phyloP scores from a whole-genome alignment of 2,113 vertebrate species.

The Anguilla rostrata region DNA sequence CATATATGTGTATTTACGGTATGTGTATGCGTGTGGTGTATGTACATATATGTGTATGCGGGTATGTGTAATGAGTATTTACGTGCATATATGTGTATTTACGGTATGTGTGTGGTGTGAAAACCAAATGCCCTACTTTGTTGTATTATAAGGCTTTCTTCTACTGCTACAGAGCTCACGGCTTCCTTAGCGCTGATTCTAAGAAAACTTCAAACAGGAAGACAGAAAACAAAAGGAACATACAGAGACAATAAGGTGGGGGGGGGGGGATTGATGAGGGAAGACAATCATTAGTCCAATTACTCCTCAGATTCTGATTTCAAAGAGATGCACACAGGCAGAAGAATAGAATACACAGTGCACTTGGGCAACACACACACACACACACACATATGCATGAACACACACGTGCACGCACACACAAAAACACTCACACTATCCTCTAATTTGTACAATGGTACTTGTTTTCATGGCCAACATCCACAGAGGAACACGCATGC shows the following conservation, averaged over 20 bases:
- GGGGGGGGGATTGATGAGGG: too few species aligned
- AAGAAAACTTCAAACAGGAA: not conserved
- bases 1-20: not conserved
- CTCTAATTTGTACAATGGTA: too few species aligned
- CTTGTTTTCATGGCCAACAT: too few species aligned
- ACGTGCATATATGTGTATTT: not conserved
- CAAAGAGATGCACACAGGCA: not conserved
- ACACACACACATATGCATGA: not conserved
- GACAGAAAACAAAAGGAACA: not conserved
- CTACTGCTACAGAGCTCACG: not conserved
- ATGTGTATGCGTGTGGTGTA: too few species aligned
- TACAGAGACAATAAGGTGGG: not conserved
- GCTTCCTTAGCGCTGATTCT: not conserved
- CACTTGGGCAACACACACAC: not conserved
- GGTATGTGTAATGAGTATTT: not conserved
- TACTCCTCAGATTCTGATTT: not conserved
- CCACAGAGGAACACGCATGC: too few species aligned
- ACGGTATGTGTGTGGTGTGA: not conserved
- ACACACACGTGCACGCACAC: too few species aligned
- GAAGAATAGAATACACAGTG: not conserved
- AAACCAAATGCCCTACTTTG: not conserved
- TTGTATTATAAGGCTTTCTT: not conserved
- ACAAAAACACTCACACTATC: not conserved
- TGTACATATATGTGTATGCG: too few species aligned
- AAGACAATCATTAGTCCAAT: slow-evolving; percentile 1